A percentile compares a stretch with the other conserved stretches of the same genome.
These are phyloP conservation scores for Micromys minutus DNA, from an alignment of 2,113 vertebrate genomes.

Conservation along the genomic window DNA sequence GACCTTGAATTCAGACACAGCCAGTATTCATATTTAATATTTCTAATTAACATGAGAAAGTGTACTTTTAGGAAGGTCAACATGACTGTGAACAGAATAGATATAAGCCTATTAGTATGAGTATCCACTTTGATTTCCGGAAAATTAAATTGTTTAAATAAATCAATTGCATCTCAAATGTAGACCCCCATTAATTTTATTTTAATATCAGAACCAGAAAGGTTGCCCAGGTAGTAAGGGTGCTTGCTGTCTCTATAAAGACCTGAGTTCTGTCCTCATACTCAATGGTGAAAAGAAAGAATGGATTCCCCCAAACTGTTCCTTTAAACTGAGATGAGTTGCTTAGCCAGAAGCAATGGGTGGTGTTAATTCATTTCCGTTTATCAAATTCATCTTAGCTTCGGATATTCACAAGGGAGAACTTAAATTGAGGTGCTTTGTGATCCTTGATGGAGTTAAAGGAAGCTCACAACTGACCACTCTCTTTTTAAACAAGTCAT, in stretches of 20 bases:
- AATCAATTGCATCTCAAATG: neutral
- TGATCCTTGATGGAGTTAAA: neutral
- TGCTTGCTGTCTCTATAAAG: neutral
- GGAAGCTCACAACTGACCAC: neutral
- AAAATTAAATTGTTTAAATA: neutral
- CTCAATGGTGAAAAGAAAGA: too few species aligned
- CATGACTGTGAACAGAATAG: neutral
- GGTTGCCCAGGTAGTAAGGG: neutral
- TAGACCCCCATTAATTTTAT: neutral
- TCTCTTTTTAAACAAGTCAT: neutral
- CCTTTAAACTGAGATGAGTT: neutral
- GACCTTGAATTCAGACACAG: neutral
- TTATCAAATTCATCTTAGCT: neutral
- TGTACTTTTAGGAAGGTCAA: neutral
- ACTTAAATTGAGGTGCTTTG: neutral
- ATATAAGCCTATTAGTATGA: neutral
- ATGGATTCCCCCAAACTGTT: too few species aligned
- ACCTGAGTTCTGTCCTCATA: accelerated
- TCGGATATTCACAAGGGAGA: neutral
- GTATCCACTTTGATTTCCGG: neutral
- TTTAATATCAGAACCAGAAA: neutral
- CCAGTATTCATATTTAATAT: neutral
- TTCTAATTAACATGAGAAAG: slow-evolving; percentile 3
- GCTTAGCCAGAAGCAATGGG: neutral
- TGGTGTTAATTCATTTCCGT: neutral